These are phyloP conservation scores for Sebastes matsubarae DNA, from an alignment of 2,797 vertebrate species.

Conservation along the genomic window DNA sequence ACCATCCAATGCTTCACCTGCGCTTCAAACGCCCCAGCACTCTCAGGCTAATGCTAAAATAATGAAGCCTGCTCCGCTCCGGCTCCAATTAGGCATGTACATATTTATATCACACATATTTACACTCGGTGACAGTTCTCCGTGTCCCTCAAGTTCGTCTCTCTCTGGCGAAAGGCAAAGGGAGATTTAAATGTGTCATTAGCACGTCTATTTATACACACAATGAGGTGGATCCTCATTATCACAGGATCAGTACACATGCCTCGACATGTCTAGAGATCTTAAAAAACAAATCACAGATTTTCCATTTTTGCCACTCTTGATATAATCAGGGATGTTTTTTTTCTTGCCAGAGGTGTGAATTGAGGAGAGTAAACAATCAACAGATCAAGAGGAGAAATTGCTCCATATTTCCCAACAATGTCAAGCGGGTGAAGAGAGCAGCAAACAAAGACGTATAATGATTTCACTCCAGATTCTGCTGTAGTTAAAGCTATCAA, in stretches of 20 bases:
- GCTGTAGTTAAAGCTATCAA: neutral
- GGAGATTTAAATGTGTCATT: slow-evolving; percentile 81
- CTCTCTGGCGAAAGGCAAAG: slow-evolving; percentile 58
- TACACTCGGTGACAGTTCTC: slow-evolving; percentile 66
- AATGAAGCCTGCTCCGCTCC: slow-evolving; percentile 72
- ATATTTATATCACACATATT: slow-evolving; percentile 75
- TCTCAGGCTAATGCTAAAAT: slow-evolving; percentile 79
- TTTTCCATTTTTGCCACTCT: slow-evolving; percentile 56
- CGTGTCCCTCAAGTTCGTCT: slow-evolving; percentile 67
- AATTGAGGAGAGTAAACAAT: slow-evolving; percentile 74
- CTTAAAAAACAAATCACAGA: slow-evolving; percentile 22
- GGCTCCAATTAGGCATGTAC: slow-evolving; percentile 68
- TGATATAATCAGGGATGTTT: slow-evolving; percentile 45
- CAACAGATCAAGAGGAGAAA: slow-evolving; percentile 58
- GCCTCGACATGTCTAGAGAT: slow-evolving; percentile 67
- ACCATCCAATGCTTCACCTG: slow-evolving; percentile 63
- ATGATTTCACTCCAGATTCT: neutral
- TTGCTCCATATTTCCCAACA: slow-evolving; percentile 31
- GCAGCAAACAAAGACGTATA: slow-evolving; percentile 21
- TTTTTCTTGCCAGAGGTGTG: slow-evolving; percentile 58
- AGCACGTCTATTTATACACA: slow-evolving; percentile 83
- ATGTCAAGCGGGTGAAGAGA: slow-evolving; percentile 32
- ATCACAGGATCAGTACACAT: slow-evolving; percentile 73
- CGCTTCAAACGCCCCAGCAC: slow-evolving; percentile 60
- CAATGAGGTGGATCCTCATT: slow-evolving; percentile 82